Percentiles rank a stretch among this genome's conserved stretches.
phyloP scores from a whole-genome alignment of 2,888 invertebrate genomes.

The Bruchidius siliquastri region DNA sequence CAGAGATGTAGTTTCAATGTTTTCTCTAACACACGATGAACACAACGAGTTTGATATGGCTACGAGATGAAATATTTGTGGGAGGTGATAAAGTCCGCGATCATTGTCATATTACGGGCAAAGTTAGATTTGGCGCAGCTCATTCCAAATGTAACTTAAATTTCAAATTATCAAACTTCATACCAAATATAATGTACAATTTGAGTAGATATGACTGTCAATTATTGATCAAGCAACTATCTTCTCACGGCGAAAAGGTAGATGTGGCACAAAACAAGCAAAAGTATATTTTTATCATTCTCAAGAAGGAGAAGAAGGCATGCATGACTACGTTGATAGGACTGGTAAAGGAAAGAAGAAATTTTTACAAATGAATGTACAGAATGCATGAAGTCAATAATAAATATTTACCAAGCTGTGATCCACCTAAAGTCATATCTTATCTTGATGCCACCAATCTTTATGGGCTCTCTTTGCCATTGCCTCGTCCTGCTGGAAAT shows the following conservation, averaged over 20 bases:
- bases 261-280: background rate
- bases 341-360: too few species aligned
- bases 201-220: constrained; percentile 8
- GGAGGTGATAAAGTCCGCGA: constrained; percentile 3
- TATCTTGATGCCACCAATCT: constrained; percentile 4
- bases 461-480: constrained; percentile 3
- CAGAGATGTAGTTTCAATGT: background rate
- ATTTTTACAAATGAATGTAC: background rate
- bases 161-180: constrained; percentile 7
- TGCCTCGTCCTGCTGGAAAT: background rate
- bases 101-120: constrained; percentile 9
- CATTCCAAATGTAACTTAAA: constrained; percentile 1
- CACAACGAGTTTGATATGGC: background rate
- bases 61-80: constrained; percentile 2
- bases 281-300: background rate
- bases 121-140: constrained; percentile 4
- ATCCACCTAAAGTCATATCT: too few species aligned
- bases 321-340: background rate
- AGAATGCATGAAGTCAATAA: constrained; percentile 6
- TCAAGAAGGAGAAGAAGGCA: background rate
- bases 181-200: constrained; percentile 5
- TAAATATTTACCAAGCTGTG: constrained; percentile 1
- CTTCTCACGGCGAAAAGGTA: too few species aligned
- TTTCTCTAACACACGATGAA: background rate
- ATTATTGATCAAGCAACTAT: constrained; percentile 5